Evolutionary conservation across 2,113 vertebrate genomes (phyloP).

Genomic region (Formicarius rufipectus): DNA sequence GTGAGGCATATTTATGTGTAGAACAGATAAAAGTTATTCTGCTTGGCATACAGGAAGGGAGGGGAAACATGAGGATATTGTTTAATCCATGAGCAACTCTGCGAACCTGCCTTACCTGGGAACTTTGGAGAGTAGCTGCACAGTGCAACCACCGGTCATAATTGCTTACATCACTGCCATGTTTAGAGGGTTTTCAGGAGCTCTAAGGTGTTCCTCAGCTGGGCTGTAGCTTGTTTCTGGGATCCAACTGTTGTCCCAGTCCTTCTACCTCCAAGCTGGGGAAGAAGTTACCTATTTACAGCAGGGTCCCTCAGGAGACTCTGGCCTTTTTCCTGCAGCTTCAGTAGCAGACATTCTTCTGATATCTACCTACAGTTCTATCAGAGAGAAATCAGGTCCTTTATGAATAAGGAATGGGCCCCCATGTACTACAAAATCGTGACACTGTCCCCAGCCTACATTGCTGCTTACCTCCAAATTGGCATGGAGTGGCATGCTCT

Average conservation of each 20-base stretch:
- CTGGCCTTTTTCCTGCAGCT: background rate
- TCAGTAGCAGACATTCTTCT: background rate
- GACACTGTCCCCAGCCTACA: background rate
- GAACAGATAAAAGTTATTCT: background rate
- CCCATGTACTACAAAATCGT: background rate
- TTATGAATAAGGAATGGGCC: background rate
- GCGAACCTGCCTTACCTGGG: background rate
- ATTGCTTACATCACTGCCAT: background rate
- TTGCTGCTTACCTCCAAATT: background rate
- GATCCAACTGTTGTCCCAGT: background rate
- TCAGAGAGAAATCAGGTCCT: background rate
- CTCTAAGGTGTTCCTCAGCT: background rate
- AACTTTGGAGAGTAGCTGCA: background rate
- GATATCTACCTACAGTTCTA: background rate
- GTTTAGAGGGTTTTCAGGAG: background rate
- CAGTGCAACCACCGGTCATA: background rate
- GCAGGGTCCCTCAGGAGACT: background rate
- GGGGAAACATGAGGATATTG: background rate
- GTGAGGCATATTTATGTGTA: background rate
- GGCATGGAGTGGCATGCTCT: background rate
- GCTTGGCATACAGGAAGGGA: constrained; percentile 8
- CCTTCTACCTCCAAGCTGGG: background rate
- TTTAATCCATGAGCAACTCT: background rate
- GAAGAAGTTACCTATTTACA: rapidly evolving
- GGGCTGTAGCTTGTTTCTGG: background rate